Evolutionary conservation across 2,113 vertebrate species (phyloP).

Genomic region (Haemorhous mexicanus): DNA sequence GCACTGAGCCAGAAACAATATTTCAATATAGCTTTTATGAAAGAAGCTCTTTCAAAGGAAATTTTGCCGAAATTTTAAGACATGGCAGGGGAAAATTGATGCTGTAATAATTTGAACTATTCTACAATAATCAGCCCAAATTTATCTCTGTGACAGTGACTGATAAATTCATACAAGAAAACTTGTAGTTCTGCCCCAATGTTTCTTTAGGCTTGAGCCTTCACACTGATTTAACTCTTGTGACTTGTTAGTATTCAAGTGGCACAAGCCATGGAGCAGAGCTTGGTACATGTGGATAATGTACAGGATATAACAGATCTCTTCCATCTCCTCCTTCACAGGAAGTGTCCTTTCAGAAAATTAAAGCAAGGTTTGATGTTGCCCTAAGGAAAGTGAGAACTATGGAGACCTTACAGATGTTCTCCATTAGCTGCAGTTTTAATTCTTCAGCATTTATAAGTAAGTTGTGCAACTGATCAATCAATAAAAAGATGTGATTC

Average conservation of each 20-base stretch:
- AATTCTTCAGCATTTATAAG: conserved; percentile 41
- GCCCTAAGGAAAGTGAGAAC: conserved; percentile 48
- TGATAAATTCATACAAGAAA: conserved; percentile 1
- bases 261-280: background rate
- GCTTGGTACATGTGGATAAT: background rate
- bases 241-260: background rate
- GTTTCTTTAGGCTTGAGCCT: background rate
- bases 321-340: conserved; percentile 11
- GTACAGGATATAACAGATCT: background rate
- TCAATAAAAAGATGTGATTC: background rate
- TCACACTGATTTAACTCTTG: background rate
- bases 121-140: background rate
- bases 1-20: conserved; percentile 17
- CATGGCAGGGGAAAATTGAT: background rate
- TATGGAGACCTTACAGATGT: conserved; percentile 43
- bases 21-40: conserved; percentile 8
- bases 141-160: background rate
- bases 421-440: conserved; percentile 38
- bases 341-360: conserved; percentile 64
- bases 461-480: background rate
- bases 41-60: conserved; percentile 23
- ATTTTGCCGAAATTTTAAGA: background rate
- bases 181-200: background rate
- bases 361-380: conserved; percentile 51
- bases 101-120: background rate